Evolutionary conservation across 2,113 vertebrate genomes (phyloP).

Genomic region (Phaethon lepturus): DNA sequence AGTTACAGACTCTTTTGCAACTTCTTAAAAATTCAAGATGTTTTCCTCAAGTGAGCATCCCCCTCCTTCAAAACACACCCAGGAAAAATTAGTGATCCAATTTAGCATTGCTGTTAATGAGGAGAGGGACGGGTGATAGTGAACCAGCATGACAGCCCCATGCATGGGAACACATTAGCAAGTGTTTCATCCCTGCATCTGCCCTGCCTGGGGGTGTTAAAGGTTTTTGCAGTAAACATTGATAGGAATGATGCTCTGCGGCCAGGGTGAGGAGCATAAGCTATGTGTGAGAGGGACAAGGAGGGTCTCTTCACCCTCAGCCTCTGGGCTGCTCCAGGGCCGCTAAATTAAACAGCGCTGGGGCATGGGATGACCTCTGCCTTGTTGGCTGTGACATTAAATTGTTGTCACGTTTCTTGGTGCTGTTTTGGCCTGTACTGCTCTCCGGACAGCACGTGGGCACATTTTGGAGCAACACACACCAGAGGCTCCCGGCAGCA

Average conservation of each 20-base stretch:
- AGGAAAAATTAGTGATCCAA: background rate
- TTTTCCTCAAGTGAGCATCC: background rate
- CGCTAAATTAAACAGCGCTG: background rate
- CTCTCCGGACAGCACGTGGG: background rate
- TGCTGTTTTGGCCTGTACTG: background rate
- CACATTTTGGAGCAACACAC: fast-evolving
- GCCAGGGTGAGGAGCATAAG: background rate
- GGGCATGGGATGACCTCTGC: background rate
- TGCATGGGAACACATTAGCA: background rate
- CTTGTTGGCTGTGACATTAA: background rate
- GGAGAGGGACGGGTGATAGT: background rate
- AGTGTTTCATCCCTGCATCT: background rate
- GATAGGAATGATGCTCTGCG: background rate
- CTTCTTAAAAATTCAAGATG: conserved; percentile 16
- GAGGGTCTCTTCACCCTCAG: background rate
- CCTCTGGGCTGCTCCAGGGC: background rate
- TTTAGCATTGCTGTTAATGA: background rate
- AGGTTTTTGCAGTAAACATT: background rate
- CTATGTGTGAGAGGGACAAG: background rate
- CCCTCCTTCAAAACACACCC: background rate
- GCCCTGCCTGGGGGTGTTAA: background rate
- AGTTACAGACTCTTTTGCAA: background rate
- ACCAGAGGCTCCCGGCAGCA: background rate
- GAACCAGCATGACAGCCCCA: background rate
- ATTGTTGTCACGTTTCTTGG: fast-evolving